These are phyloP conservation scores for Cryptocheilus praepositus DNA, from an alignment of 2,888 invertebrate species.

Conservation along the genomic window DNA sequence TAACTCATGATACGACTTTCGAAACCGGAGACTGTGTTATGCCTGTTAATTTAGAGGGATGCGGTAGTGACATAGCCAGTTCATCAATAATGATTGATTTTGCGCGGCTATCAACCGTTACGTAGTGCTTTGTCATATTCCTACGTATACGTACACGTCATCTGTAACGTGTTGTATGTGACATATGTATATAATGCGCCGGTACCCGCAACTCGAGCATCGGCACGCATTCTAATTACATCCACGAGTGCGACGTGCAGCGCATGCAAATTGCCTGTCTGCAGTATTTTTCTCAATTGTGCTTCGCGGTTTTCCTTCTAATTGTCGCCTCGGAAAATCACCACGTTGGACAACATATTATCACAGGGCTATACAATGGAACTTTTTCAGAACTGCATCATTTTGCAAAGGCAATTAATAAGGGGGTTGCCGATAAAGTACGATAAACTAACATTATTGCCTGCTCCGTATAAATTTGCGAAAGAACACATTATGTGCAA, in stretches of 20 bases:
- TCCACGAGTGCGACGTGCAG: slow-evolving; percentile 37
- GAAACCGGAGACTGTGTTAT: too few species aligned
- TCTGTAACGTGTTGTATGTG: neutral
- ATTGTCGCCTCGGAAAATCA: neutral
- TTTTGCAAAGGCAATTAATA: too few species aligned
- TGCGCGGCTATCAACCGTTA: too few species aligned
- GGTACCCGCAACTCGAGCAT: slow-evolving; percentile 20
- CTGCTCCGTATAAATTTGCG: too few species aligned
- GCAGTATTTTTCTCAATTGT: neutral
- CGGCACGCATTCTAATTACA: slow-evolving; percentile 15
- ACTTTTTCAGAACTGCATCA: too few species aligned
- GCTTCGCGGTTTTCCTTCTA: neutral
- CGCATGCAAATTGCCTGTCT: slow-evolving; percentile 42
- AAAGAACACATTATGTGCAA: too few species aligned
- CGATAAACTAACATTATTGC: too few species aligned
- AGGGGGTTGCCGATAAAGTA: too few species aligned
- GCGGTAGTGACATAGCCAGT: too few species aligned
- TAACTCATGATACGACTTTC: too few species aligned
- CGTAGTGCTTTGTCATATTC: slow-evolving; percentile 5
- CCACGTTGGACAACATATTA: neutral
- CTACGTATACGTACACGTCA: slow-evolving; percentile 13
- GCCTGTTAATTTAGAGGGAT: too few species aligned
- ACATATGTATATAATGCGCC: neutral
- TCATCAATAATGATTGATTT: too few species aligned
- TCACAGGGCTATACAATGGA: neutral